Evolutionary conservation across 2,888 invertebrate species (phyloP), one percentile per base, ranked within the genome.

Genomic region (Calameuta filiformis): DNA sequence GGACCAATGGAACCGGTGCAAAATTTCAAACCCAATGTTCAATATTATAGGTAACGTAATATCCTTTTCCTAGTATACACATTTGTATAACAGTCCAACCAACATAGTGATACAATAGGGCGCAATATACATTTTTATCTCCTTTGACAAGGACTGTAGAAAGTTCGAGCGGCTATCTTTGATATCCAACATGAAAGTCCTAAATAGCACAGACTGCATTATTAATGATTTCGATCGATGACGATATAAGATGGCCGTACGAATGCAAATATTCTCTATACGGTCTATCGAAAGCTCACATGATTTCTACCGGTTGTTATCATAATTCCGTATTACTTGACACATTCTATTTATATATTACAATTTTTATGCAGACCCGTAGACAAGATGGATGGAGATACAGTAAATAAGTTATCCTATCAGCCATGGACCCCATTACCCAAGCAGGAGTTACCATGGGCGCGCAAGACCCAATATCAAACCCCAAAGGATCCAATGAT

Each of bases 351-450:
- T 71, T 71, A 11, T 33, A 30, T 71, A 15, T 2, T 56, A 56
- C 23, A 56, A 23, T 34, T 71, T 71, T 0, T 76, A 68, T 40
- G 68, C 35, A 90, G 90, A 77, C 87, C 89, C 12, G 80, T 83
- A 3, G 80, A 80, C 4, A 91, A 92, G 76, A 79, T 92, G 12
- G 90, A 90, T 4, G 81, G 78, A 6, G 89, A 91, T 3, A 92
- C 91, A 1, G 81, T 90, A 23, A 91, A 90, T 69, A 90, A 91
- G 80, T 80, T 92, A 68, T 91, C 91, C 4, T 92, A 89, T 80
- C 89, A 87, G 77, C 80, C 87, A 11, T 91, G 90, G 90, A 76
- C 84, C 1, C 81, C 86, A 11, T 73, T 73, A 11, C 85, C 87
- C 3, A 91, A 87, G 75, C 87, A 87, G 77, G 80, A 84, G n/a